Percentiles rank a stretch among this genome's conserved stretches.
Evolutionary conservation across 2,888 invertebrate genomes (phyloP).

Genomic region (Neuroscelio doddi): DNA sequence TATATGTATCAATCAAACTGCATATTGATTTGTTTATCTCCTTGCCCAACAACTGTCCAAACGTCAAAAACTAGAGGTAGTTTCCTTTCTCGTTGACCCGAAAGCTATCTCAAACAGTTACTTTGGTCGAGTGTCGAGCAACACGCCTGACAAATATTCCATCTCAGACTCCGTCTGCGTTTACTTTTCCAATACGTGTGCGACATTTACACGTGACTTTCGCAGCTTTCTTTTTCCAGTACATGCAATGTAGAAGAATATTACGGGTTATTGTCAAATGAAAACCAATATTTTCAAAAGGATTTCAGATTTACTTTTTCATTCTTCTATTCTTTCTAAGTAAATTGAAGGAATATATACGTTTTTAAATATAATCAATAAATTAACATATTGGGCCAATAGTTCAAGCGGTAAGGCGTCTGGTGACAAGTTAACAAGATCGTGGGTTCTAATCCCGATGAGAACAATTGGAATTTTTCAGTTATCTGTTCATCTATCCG

Average conservation of each 20-base stretch:
- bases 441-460: too few species aligned
- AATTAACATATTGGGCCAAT: too few species aligned
- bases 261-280: neutral
- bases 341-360: too few species aligned
- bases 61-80: neutral
- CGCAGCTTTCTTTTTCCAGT: constrained; percentile 1
- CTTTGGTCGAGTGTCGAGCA: neutral
- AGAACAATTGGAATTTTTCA: too few species aligned
- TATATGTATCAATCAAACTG: neutral
- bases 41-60: constrained; percentile 1
- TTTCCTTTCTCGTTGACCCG: constrained; percentile 7
- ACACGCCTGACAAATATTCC: constrained; percentile 6
- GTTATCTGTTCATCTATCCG: too few species aligned
- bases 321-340: too few species aligned
- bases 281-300: neutral
- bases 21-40: constrained; percentile 6
- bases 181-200: constrained; percentile 11
- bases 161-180: neutral
- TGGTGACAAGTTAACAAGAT: too few species aligned
- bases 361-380: too few species aligned
- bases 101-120: constrained; percentile 7
- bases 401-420: too few species aligned
- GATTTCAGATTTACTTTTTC: neutral
- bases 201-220: neutral
- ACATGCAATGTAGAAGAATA: neutral